Conservation (phyloP, 2,888 invertebrate species). For the Dyspetes luteomarginatus region DNA sequence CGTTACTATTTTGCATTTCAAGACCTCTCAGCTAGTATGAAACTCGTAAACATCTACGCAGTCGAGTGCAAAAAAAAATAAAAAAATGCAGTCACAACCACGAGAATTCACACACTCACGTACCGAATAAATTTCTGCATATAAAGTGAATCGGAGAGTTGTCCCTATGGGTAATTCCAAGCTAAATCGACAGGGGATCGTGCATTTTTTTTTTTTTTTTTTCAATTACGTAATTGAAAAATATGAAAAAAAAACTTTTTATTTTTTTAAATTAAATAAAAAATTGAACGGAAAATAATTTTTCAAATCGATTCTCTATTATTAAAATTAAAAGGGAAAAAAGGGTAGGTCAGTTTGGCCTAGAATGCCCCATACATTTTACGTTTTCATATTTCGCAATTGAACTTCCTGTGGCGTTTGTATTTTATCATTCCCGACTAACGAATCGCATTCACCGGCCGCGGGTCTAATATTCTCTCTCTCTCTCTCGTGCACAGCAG, state of each 20-base stretch:
- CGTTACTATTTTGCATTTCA: conserved; percentile 8
- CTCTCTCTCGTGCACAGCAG: background rate
- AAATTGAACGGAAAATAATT: too few species aligned
- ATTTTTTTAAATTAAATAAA: too few species aligned
- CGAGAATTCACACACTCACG: background rate
- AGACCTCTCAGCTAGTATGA: background rate
- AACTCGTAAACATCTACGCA: conserved; percentile 19
- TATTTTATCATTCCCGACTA: background rate
- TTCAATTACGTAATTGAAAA: too few species aligned
- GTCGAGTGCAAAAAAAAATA: background rate
- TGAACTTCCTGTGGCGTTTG: background rate
- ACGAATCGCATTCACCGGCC: background rate
- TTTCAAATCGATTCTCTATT: too few species aligned
- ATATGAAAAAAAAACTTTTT: too few species aligned
- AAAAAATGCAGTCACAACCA: background rate
- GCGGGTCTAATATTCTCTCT: background rate
- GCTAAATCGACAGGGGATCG: too few species aligned
- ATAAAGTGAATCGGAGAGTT: too few species aligned
- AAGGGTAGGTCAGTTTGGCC: too few species aligned
- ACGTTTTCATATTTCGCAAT: conserved; percentile 12
- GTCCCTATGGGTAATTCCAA: too few species aligned
- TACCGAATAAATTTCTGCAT: conserved; percentile 7
- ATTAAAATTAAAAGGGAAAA: too few species aligned
- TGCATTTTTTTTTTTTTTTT: too few species aligned
- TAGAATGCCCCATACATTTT: too few species aligned